Percentiles rank a stretch among this genome's conserved stretches.
Evolutionary conservation across 1,140 invertebrate genomes (phyloP).

Genomic region (Euschistus heros): DNA sequence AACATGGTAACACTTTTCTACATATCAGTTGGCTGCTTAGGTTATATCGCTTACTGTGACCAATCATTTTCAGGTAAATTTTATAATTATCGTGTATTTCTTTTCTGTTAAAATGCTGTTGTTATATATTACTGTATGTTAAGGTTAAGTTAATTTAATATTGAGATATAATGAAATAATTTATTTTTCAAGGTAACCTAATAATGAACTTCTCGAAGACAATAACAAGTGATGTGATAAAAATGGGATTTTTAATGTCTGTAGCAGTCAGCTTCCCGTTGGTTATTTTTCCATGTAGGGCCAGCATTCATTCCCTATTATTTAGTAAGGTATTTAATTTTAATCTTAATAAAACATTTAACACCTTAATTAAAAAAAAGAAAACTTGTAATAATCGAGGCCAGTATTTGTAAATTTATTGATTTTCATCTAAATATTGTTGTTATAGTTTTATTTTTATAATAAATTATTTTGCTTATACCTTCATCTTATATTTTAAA

Average conservation of each 20-base stretch:
- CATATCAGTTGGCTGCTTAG: slow-evolving; percentile 82
- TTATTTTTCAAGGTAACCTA: slow-evolving; percentile 63
- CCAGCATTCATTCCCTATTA: slow-evolving; percentile 83
- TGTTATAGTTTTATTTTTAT: too few relatives aligned
- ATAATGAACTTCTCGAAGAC: slow-evolving; percentile 73
- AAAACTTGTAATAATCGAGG: too few relatives aligned
- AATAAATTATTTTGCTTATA: too few relatives aligned
- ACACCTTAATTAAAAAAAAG: too few relatives aligned
- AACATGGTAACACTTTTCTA: slow-evolving; percentile 85
- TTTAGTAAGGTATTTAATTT: slow-evolving; percentile 60
- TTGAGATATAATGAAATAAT: neutral
- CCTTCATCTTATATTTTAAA: too few relatives aligned
- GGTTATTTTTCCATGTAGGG: slow-evolving; percentile 91
- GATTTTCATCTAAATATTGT: too few relatives aligned
- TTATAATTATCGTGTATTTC: slow-evolving; percentile 15
- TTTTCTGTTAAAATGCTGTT: slow-evolving; percentile 17
- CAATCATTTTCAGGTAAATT: slow-evolving; percentile 55
- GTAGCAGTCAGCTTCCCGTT: slow-evolving; percentile 92
- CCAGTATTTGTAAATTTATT: too few relatives aligned
- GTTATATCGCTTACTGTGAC: slow-evolving; percentile 84
- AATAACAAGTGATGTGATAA: slow-evolving; percentile 72
- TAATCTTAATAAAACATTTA: neutral
- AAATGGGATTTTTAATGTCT: slow-evolving; percentile 88
- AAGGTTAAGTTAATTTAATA: neutral
- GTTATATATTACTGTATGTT: slow-evolving; percentile 4